Evolutionary conservation across 2,113 vertebrate genomes (phyloP).

Genomic region (Pseudonaja textilis): DNA sequence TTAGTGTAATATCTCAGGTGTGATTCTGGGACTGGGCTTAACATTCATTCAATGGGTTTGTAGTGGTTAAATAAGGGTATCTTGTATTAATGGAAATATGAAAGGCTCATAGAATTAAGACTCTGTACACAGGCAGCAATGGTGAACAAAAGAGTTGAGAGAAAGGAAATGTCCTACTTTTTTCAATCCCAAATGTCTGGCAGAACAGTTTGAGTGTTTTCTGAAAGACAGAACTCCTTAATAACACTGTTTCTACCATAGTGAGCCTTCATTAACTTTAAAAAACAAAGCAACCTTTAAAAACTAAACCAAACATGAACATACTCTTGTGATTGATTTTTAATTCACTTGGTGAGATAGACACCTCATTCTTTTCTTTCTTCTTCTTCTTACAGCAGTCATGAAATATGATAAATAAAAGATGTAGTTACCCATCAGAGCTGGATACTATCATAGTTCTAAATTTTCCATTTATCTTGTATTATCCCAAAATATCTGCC

Average conservation of each 20-base stretch:
- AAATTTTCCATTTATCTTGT: conserved; percentile 13
- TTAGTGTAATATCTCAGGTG: not conserved
- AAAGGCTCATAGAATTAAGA: conserved; percentile 39
- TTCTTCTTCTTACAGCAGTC: not conserved
- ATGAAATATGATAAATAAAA: not conserved
- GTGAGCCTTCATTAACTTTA: conserved; percentile 16
- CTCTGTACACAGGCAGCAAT: not conserved
- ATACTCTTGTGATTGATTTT: conserved; percentile 34
- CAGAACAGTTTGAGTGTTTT: conserved; percentile 17
- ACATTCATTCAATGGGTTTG: not conserved
- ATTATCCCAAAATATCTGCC: not conserved
- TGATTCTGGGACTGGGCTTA: not conserved
- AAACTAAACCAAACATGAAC: conserved; percentile 4
- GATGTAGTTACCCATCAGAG: not conserved
- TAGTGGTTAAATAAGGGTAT: not conserved
- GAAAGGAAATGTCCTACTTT: accelerated
- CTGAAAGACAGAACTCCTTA: conserved; percentile 14
- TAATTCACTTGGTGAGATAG: conserved; percentile 4
- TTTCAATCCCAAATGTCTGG: accelerated
- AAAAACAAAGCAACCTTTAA: not conserved
- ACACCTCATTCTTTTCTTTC: not conserved
- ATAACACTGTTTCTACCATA: not conserved
- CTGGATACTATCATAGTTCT: not conserved
- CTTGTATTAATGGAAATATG: conserved; percentile 21
- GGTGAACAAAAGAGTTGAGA: conserved; percentile 15